Evolutionary conservation across 2,113 vertebrate species (phyloP), one percentile per base, ranked within the genome.

Genomic region (Dinomys branickii): DNA sequence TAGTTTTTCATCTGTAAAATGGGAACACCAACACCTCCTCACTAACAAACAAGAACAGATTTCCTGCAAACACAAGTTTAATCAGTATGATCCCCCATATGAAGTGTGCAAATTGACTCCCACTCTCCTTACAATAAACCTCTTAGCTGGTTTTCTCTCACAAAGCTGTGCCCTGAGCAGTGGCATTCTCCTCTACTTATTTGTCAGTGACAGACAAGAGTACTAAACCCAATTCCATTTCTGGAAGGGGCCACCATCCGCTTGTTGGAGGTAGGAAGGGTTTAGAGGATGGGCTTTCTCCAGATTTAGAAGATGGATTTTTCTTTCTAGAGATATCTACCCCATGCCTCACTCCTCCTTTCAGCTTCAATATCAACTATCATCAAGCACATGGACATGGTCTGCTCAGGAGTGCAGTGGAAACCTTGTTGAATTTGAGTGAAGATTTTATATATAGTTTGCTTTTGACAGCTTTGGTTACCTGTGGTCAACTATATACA

Each of bases 91-190:
- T 28, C 9, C 19, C 14, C 50, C 24, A 50, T 3, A 0, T 80
- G 0, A 11, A 63, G 2, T 26, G 14, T 6, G 38, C 54, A 2
- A 2, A 24, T 2, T 33, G 28, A 10, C 54, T 52, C 3, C 20
- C 13, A 0, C 6, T 20, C 1, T 6, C 11, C 61, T 38, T 5
- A 2, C 1, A 41, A 0, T 14, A 5, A 35, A 14, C 0, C 3
- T 0, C 0, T 0, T 0, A 14, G 0, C 5, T 14, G 0, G 0
- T 7, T 82, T 8, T 47, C 33, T 5, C 14, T 28, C 47, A 41
- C 4, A 2, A 52, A 47, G 0, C 50, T 11, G 14, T 8, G 4
- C 33, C 17, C 50, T 0, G 2, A 10, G 1, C 33, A 1, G 44
- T n/a, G 2, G 4, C 17, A 7, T 8, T n/a, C 0, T 7, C 20